Conservation (phyloP, 2,113 vertebrate species). For the Accipiter cooperii region DNA sequence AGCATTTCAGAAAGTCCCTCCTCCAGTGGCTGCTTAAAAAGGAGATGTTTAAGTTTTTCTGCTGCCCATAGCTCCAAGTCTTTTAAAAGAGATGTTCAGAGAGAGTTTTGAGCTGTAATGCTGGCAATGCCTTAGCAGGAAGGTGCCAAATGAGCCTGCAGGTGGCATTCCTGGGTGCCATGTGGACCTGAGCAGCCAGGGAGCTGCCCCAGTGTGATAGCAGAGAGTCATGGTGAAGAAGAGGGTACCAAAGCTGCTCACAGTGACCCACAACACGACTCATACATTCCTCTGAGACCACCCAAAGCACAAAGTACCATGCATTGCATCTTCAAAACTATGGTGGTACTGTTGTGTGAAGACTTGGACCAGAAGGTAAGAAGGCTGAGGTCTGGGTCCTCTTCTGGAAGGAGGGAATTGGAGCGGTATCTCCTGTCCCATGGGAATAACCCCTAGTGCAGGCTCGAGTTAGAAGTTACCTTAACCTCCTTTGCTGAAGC, state of each 20-base stretch:
- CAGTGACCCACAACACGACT: accelerated
- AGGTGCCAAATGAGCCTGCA: neutral
- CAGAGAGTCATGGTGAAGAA: neutral
- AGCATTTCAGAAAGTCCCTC: neutral
- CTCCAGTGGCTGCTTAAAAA: neutral
- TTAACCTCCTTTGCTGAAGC: neutral
- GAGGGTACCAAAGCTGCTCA: neutral
- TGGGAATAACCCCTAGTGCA: neutral
- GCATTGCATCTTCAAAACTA: neutral
- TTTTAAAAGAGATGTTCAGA: neutral
- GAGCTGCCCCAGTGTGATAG: neutral
- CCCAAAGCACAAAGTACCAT: neutral
- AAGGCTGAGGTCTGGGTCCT: neutral
- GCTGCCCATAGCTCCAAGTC: neutral
- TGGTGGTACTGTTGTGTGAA: neutral
- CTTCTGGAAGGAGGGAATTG: neutral
- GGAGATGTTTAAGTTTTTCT: neutral
- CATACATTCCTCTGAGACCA: neutral
- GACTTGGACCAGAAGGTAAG: neutral
- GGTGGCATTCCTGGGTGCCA: neutral
- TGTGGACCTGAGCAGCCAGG: neutral
- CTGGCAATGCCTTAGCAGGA: neutral
- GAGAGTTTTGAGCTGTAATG: neutral
- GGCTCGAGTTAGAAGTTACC: neutral
- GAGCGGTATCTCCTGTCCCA: accelerated